phyloP scores from a whole-genome alignment of 2,888 invertebrate genomes.

The Trilocha varians region DNA sequence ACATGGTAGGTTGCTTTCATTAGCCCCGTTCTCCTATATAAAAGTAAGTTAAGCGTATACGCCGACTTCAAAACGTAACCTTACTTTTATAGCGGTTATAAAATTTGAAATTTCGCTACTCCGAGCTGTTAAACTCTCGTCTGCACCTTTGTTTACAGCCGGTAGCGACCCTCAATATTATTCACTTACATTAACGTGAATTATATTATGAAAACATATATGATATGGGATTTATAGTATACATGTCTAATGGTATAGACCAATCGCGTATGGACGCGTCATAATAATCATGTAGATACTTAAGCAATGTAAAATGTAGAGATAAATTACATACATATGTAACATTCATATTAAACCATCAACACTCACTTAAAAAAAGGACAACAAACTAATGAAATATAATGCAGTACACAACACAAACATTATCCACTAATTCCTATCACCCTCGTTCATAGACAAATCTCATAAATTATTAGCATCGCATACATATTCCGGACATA shows the following conservation, averaged over 20 bases:
- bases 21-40: slow-evolving; percentile 42
- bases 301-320: no score
- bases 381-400: no score
- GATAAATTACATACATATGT: no score
- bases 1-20: slow-evolving; percentile 59
- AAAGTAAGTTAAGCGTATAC: slow-evolving; percentile 47
- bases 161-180: slow-evolving; percentile 20
- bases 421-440: background rate
- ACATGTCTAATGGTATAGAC: no score
- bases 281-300: no score
- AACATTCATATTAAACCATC: no score
- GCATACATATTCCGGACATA: background rate
- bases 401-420: no score
- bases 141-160: slow-evolving; percentile 24
- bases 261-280: no score
- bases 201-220: background rate
- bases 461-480: background rate
- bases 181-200: slow-evolving; percentile 5
- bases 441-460: background rate
- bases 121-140: slow-evolving; percentile 29
- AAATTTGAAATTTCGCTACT: slow-evolving; percentile 60
- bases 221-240: background rate
- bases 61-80: slow-evolving; percentile 48
- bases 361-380: no score
- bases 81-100: slow-evolving; percentile 56